Evolutionary conservation across 2,797 vertebrate genomes (phyloP).

Genomic region (Spinibarbus caldwelli): DNA sequence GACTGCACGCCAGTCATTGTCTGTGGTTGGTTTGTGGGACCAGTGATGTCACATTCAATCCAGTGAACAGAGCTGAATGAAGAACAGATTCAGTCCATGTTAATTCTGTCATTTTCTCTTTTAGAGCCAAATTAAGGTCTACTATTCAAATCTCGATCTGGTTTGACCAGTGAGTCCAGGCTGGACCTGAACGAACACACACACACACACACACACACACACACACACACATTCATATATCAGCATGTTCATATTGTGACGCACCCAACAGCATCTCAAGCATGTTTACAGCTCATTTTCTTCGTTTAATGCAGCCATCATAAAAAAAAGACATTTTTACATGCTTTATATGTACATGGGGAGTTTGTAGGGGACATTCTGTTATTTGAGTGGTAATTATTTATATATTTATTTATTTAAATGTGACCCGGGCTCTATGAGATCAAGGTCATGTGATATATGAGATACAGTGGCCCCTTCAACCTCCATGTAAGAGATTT

Average conservation of each 20-base stretch:
- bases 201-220: background rate
- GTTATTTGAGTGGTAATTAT: conserved; percentile 70
- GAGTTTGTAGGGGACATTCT: conserved; percentile 61
- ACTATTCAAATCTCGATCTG: background rate
- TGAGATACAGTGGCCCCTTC: conserved; percentile 47
- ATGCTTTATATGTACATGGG: conserved; percentile 2
- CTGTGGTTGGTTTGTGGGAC: conserved; percentile 51
- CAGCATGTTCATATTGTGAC: background rate
- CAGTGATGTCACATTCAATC: conserved; percentile 53
- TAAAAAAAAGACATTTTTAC: background rate
- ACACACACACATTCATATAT: background rate
- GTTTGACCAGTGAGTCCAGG: conserved; percentile 58
- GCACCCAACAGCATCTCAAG: background rate
- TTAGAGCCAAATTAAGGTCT: background rate
- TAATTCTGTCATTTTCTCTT: conserved; percentile 23
- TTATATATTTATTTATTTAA: conserved; percentile 88
- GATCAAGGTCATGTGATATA: conserved; percentile 54
- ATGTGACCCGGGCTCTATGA: conserved; percentile 57
- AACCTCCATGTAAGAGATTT: conserved; percentile 51
- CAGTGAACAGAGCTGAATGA: conserved; percentile 74
- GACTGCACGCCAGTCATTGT: conserved; percentile 8
- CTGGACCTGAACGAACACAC: conserved; percentile 64
- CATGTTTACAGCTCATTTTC: conserved; percentile 29
- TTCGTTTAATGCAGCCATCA: conserved; percentile 12
- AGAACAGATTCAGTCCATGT: conserved; percentile 58